Evolutionary conservation across 1,140 invertebrate species (phyloP).

Genomic region (Drepana arcuata): DNA sequence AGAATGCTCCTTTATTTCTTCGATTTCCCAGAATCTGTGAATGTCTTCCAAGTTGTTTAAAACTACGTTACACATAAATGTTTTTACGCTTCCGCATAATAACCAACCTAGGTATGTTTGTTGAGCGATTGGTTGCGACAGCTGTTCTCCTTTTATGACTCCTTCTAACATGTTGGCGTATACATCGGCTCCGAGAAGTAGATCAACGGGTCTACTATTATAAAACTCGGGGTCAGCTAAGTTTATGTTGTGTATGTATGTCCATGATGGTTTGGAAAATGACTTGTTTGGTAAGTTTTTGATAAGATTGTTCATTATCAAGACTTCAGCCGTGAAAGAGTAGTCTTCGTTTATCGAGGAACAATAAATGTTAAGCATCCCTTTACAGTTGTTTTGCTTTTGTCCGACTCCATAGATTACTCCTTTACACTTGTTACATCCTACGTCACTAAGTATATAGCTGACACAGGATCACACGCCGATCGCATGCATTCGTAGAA

Average conservation of each 20-base stretch:
- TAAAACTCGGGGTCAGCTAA: slow-evolving; percentile 20
- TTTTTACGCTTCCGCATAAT: slow-evolving; percentile 21
- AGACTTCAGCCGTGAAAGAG: slow-evolving; percentile 6
- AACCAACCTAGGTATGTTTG: no score
- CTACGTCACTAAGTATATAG: no score
- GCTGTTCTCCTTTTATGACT: slow-evolving; percentile 8
- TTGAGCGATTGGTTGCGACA: slow-evolving; percentile 20
- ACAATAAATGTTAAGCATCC: slow-evolving; percentile 2
- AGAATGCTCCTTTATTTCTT: no score
- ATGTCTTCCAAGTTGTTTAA: slow-evolving; percentile 9
- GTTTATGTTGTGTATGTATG: slow-evolving; percentile 11
- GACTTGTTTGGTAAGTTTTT: slow-evolving; percentile 16
- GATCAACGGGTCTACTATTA: slow-evolving; percentile 11
- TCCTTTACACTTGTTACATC: slow-evolving; percentile 5
- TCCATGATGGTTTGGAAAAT: slow-evolving; percentile 14
- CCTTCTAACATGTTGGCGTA: slow-evolving; percentile 14
- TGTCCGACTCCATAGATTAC: slow-evolving; percentile 7
- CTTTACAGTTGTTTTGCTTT: slow-evolving; percentile 5
- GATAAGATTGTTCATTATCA: slow-evolving; percentile 12
- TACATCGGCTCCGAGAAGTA: slow-evolving; percentile 17
- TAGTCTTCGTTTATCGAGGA: slow-evolving; percentile 10
- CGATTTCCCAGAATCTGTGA: slow-evolving; percentile 29
- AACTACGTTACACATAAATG: slow-evolving; percentile 11
- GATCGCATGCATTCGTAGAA: no score
- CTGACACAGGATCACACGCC: no score